These are phyloP conservation scores for Ochropleura plecta DNA, from an alignment of 2,888 invertebrate species.

Conservation along the genomic window DNA sequence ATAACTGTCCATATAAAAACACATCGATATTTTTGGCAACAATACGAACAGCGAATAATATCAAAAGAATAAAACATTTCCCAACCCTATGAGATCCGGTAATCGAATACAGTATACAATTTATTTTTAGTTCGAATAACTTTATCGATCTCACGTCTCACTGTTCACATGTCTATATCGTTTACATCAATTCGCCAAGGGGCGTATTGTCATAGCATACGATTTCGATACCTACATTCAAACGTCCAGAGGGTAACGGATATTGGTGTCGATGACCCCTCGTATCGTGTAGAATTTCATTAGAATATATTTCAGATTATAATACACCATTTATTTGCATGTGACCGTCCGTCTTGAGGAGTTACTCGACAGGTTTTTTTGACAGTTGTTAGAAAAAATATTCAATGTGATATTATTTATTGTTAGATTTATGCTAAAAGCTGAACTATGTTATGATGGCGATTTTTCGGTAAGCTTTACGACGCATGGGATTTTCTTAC, in stretches of 20 bases:
- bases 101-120: slow-evolving; percentile 51
- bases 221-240: slow-evolving; percentile 57
- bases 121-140: slow-evolving; percentile 48
- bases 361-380: slow-evolving; percentile 51
- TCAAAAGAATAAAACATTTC: slow-evolving; percentile 1
- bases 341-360: slow-evolving; percentile 42
- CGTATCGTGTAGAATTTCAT: slow-evolving; percentile 62
- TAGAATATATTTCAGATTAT: slow-evolving; percentile 59
- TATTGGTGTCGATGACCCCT: slow-evolving; percentile 63
- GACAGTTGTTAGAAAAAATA: slow-evolving; percentile 43
- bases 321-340: slow-evolving; percentile 58
- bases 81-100: slow-evolving; percentile 23
- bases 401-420: slow-evolving; percentile 36
- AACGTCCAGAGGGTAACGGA: slow-evolving; percentile 60
- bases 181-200: slow-evolving; percentile 56
- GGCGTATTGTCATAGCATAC: slow-evolving; percentile 60
- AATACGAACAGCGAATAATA: neutral
- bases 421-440: slow-evolving; percentile 13
- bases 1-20: too few relatives aligned
- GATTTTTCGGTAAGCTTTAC: too few relatives aligned
- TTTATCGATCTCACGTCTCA: slow-evolving; percentile 58
- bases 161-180: slow-evolving; percentile 61
- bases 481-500: neutral
- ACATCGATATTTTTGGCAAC: neutral
- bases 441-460: neutral